Base-by-base conservation (phyloP, 1,140 invertebrate species). In the Euura saliciscinereae region DNA sequence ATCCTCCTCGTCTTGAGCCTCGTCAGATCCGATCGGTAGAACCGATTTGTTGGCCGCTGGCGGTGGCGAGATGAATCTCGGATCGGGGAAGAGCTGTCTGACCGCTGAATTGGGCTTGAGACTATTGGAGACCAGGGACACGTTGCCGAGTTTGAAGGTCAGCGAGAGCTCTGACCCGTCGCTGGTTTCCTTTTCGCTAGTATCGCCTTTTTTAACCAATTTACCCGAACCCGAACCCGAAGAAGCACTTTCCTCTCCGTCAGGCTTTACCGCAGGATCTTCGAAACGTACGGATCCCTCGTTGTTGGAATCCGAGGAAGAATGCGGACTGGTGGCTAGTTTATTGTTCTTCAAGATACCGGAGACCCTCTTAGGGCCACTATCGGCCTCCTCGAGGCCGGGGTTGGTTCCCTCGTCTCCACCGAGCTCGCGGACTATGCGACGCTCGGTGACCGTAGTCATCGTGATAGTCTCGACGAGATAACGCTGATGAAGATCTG, bases 61-160 rank as follows among this genome's bases (percentile, higher is more conserved):
- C 0, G 89, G 89, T 1, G 90, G 90, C 28, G 88, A 87, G 71
- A 90, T 89, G 69, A 91, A 90, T 67, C 85, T 83, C 0, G 88
- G 90, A 51, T 90, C 88, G 42, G 91, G 91, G 78, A 94, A 94
- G 2, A 94, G 84, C 78, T 94, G 93, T 43, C 93, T 87, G 8
- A 94, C 92, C 6, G 93, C 93, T 7, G 92, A 94, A 80, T 94
- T 94, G 4, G 92, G 91, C 75, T 91, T 90, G 6, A 90, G 78
- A 74, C 90, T 91, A 74, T 91, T 91, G 65, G 89, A 88, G 6
- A 88, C 88, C n/a, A 91, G 85, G 7, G 89, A 83, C 46, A 90
- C 88, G 74, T 89, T 89, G 65, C 90, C 90, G 3, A 91, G 80
- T 78, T 90, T 91, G 74, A 92, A 90, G 5, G 90, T 88, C 42